Evolutionary conservation across 2,113 vertebrate genomes (phyloP).

Genomic region (Ceratotherium simum): DNA sequence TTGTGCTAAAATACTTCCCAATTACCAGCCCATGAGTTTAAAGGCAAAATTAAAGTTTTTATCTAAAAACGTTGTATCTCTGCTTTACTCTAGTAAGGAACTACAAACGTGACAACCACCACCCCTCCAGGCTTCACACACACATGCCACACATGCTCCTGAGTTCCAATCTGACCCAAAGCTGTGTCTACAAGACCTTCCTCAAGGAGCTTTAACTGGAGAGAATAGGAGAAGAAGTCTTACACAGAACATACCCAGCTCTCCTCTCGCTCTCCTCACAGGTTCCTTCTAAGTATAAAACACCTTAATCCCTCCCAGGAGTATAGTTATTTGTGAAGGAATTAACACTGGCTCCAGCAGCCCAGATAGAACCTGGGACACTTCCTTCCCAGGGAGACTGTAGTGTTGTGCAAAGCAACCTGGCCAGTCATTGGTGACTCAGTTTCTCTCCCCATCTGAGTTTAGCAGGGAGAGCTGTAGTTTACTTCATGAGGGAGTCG

Average conservation of each 20-base stretch:
- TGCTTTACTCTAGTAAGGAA: not conserved
- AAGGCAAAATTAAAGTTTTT: not conserved
- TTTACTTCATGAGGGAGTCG: not conserved
- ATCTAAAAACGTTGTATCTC: not conserved
- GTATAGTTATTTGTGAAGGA: not conserved
- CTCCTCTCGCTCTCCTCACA: not conserved
- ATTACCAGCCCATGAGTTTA: not conserved
- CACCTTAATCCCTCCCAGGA: not conserved
- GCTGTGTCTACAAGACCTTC: not conserved
- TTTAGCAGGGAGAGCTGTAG: rapidly evolving
- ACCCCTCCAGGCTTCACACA: not conserved
- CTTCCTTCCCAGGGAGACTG: not conserved
- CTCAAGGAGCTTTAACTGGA: not conserved
- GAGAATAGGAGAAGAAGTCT: not conserved
- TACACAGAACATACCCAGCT: not conserved
- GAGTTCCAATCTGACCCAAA: not conserved
- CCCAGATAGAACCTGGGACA: not conserved
- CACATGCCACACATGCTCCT: not conserved
- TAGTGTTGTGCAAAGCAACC: not conserved
- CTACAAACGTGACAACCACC: not conserved
- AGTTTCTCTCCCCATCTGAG: not conserved
- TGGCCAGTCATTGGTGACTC: not conserved
- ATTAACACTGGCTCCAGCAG: not conserved
- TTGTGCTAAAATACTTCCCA: not conserved
- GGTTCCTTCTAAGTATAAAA: not conserved